phyloP scores from a whole-genome alignment of 2,797 vertebrate species.

The Rhodeus uyekii region DNA sequence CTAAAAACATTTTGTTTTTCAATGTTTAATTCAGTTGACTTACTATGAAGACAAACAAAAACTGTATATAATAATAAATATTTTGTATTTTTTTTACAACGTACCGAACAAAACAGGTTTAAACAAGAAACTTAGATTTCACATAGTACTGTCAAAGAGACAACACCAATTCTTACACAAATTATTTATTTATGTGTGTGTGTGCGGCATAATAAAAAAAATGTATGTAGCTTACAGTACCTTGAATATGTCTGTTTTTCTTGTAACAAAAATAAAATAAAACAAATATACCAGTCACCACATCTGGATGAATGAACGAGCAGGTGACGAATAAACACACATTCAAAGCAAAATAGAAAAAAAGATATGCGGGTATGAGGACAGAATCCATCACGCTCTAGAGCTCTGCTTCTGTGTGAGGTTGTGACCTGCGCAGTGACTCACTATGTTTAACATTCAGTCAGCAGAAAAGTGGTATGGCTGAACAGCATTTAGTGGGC shows the following conservation, averaged over 20 bases:
- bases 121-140: not conserved
- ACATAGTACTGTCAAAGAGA: not conserved
- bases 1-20: no score
- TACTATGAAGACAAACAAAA: no score
- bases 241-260: not conserved
- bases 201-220: not conserved
- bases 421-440: conserved; percentile 34
- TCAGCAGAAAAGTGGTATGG: conserved; percentile 67
- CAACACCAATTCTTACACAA: not conserved
- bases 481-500: conserved; percentile 61
- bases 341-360: not conserved
- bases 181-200: not conserved
- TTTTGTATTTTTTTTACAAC: no score
- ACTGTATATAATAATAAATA: no score
- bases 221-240: not conserved
- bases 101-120: not conserved
- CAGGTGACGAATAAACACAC: not conserved
- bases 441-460: conserved; percentile 64
- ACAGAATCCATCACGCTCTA: conserved; percentile 54
- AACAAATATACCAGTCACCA: not conserved
- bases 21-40: no score
- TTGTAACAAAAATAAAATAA: not conserved
- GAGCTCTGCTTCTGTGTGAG: conserved; percentile 4
- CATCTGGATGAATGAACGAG: not conserved
- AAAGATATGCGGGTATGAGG: conserved; percentile 28